Conservation (phyloP, 23 tunicate species). For the Styela plicata region DNA sequence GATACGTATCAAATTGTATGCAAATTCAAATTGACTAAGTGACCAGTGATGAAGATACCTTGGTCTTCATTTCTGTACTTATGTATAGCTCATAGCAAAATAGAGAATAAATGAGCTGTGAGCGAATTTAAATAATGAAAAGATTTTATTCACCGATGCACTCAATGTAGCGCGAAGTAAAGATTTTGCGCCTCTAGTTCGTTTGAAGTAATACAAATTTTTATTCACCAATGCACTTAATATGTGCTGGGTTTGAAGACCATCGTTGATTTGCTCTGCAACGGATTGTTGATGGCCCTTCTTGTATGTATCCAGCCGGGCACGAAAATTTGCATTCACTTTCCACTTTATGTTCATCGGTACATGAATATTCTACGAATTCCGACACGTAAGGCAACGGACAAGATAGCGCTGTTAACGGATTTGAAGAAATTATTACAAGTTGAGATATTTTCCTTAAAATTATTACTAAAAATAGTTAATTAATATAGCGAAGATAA, state of each 20-base stretch:
- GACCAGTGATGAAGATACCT: too few relatives aligned
- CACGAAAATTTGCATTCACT: not conserved
- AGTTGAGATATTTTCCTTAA: not conserved
- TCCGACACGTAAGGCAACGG: not conserved
- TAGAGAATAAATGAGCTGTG: too few relatives aligned
- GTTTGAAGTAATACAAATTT: not conserved
- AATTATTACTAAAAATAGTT: too few relatives aligned
- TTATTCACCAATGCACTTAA: not conserved
- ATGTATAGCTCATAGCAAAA: too few relatives aligned
- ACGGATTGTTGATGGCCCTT: not conserved
- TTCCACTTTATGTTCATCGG: not conserved
- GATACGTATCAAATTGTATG: too few relatives aligned
- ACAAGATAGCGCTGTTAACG: not conserved
- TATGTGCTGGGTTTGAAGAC: not conserved
- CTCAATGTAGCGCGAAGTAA: too few relatives aligned
- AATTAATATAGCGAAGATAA: too few relatives aligned
- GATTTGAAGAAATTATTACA: not conserved
- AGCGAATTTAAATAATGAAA: too few relatives aligned
- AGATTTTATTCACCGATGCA: too few relatives aligned
- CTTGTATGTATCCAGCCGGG: not conserved
- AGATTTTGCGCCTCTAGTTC: too few relatives aligned
- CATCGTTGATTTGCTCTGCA: conserved; percentile 12
- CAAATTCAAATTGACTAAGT: too few relatives aligned
- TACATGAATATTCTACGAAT: not conserved
- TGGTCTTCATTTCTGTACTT: too few relatives aligned